Evolutionary conservation across 2,888 invertebrate genomes (phyloP).

Genomic region (Hyposoter didymator): DNA sequence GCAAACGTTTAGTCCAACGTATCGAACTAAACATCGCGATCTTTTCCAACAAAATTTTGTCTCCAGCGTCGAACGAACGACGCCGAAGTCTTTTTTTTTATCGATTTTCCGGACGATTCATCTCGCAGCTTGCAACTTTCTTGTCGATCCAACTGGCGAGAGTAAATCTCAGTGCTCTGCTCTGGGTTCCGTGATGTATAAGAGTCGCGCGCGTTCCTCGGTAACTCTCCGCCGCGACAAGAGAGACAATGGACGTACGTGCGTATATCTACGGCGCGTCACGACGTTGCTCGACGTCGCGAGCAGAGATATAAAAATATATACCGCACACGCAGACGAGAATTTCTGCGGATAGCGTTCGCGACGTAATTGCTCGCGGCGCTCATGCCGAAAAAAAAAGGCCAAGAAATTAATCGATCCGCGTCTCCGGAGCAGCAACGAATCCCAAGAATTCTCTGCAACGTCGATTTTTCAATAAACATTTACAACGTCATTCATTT

Average conservation of each 20-base stretch:
- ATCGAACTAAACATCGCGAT: too few species aligned
- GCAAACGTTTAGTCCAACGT: too few species aligned
- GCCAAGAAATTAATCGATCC: constrained; percentile 66
- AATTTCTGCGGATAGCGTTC: constrained; percentile 64
- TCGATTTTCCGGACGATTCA: constrained; percentile 45
- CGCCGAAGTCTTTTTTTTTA: not conserved
- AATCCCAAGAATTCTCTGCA: constrained; percentile 65
- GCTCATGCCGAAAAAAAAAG: constrained; percentile 61
- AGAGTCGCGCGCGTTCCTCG: constrained; percentile 54
- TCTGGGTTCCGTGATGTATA: constrained; percentile 21
- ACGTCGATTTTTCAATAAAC: constrained; percentile 28
- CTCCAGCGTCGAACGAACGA: constrained; percentile 4
- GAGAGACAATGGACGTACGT: constrained; percentile 66
- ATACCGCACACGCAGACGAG: constrained; percentile 49
- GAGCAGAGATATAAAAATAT: constrained; percentile 2
- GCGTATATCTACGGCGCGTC: constrained; percentile 60
- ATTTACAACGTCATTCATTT: constrained; percentile 27
- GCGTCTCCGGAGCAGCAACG: constrained; percentile 35
- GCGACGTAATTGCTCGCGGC: constrained; percentile 64
- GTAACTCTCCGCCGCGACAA: constrained; percentile 36
- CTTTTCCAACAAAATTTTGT: too few species aligned
- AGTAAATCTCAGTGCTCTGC: too few species aligned
- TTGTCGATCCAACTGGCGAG: constrained; percentile 40
- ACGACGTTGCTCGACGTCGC: too few species aligned
- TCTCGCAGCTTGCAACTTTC: constrained; percentile 49